Percentiles rank a stretch among this genome's conserved stretches.
phyloP scores from a whole-genome alignment of 1,140 invertebrate species.

The Pteromalus puparum region DNA sequence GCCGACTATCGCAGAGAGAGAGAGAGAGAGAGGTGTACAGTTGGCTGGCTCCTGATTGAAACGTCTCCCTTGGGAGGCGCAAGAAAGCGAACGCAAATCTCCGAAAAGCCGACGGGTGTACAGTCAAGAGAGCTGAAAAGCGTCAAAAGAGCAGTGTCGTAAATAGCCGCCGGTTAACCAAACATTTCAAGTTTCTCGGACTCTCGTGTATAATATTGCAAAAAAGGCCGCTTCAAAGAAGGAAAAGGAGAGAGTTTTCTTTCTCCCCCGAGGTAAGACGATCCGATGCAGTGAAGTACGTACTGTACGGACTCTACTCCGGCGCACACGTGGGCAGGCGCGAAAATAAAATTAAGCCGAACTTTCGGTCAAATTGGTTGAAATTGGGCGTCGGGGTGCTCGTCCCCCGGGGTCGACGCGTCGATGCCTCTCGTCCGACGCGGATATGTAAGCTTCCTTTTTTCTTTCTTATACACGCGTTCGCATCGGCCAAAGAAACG shows the following conservation, averaged over 20 bases:
- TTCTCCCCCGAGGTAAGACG: slow-evolving; percentile 50
- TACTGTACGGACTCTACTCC: slow-evolving; percentile 46
- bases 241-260: slow-evolving; percentile 17
- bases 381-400: slow-evolving; percentile 75
- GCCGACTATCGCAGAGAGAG: neutral
- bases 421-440: neutral
- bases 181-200: slow-evolving; percentile 13
- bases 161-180: slow-evolving; percentile 36
- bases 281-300: slow-evolving; percentile 54
- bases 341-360: slow-evolving; percentile 79
- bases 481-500: neutral
- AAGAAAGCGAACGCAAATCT: slow-evolving; percentile 59
- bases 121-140: slow-evolving; percentile 38
- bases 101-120: slow-evolving; percentile 58
- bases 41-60: slow-evolving; percentile 61
- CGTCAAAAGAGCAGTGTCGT: slow-evolving; percentile 18
- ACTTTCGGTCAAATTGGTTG: slow-evolving; percentile 79
- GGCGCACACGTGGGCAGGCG: slow-evolving; percentile 64
- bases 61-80: slow-evolving; percentile 58
- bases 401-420: slow-evolving; percentile 60
- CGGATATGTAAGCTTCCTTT: slow-evolving; percentile 14
- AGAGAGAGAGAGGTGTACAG: slow-evolving; percentile 3
- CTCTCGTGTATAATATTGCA: slow-evolving; percentile 29
- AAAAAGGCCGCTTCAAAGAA: neutral
- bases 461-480: slow-evolving; percentile 9